Base-by-base conservation (phyloP, 37 sponge, comb jelly and placozoan species). In the Halisarca cf. caerulea region DNA sequence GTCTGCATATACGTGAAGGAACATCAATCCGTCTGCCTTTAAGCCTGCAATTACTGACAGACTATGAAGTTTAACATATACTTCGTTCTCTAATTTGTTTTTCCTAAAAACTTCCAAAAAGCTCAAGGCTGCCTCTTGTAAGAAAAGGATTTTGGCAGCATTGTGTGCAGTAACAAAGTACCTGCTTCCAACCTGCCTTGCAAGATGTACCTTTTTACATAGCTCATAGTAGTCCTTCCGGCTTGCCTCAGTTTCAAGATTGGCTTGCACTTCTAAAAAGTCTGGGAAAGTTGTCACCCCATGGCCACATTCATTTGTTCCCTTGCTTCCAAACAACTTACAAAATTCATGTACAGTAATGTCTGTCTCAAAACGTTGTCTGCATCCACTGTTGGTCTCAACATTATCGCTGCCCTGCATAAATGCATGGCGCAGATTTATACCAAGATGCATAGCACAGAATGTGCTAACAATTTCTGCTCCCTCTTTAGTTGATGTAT, bases 371-470 rank as follows among this genome's bases (percentile, higher is more conserved):
- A 45, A 43, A 84, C 42, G 41, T 32, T 84, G 69, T 78, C 86
- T 85, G 28, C 27, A 43, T 59, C 51, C 51, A 47, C 51, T 47
- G 51, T 47, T 47, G 51, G 51, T 47, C 51, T 47, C 51, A 47
- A 47, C 61, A 20, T 47, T 47, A 47, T 62, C 64, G n/a, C 25
- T 62, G 15, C 64, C 64, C 30, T 62, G 64, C 64, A 89, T 58
- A 81, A 85, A 89, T 2, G 86, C 82, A 58, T 89, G 84, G 62
- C 90, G 80, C 14, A 89, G 80, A 39, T 89, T 89, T 51, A 80
- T 64, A 34, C 86, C 90, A 2, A 89, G 82, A 33, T 89, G 90
- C 90, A 89, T 89, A 1, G 58, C 71, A 81, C 90, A 89, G 44
- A 89, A 85, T 47, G 84, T 89, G 54, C 85, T 73, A 38, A 89